Conservation (phyloP, 2,113 vertebrate genomes). For the Asarcornis scutulata region DNA sequence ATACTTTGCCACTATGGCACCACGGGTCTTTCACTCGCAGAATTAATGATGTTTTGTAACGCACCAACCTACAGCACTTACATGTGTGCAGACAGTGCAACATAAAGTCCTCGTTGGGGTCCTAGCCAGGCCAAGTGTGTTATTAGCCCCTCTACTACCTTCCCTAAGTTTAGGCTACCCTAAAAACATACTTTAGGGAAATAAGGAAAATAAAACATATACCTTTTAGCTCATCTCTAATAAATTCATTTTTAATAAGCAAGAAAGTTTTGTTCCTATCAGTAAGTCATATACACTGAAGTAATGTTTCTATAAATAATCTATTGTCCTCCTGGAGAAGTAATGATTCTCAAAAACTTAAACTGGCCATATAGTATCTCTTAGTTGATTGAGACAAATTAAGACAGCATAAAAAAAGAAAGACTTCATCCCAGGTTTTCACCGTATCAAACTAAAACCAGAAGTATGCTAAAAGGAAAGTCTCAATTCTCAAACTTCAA, state of each 20-base stretch:
- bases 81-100: background rate
- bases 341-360: background rate
- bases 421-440: conserved; percentile 4
- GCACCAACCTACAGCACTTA: rapidly evolving
- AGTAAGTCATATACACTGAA: background rate
- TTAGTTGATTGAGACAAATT: background rate
- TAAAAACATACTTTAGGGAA: background rate
- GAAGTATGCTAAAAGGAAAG: conserved; percentile 4
- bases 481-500: background rate
- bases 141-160: background rate
- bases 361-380: background rate
- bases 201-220: background rate
- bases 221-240: background rate
- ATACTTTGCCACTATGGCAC: rapidly evolving
- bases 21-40: background rate
- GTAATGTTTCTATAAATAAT: background rate
- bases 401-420: background rate
- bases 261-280: background rate
- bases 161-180: background rate
- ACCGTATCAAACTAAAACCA: background rate
- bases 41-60: rapidly evolving
- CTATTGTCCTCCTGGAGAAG: background rate
- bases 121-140: background rate
- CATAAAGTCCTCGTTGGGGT: background rate
- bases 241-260: background rate